Evolutionary conservation across 2,888 invertebrate species (phyloP), one percentile per base, ranked within the genome.

Genomic region (Elegia similella): DNA sequence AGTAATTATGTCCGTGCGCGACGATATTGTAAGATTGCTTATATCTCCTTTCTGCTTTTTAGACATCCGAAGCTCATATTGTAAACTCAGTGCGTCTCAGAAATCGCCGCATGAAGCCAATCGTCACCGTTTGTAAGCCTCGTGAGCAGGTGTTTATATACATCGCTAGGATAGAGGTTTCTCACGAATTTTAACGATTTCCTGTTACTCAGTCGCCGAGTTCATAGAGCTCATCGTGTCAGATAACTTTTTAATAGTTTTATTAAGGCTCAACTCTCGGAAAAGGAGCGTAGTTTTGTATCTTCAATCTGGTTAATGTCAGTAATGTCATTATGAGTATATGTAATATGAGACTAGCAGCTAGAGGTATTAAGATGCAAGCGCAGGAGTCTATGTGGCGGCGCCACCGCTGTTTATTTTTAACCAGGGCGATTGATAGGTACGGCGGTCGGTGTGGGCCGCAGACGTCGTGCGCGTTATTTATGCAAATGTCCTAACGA

Each of bases 401-500:
- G 80, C 82, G 81, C 84, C 81, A 74, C 67, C 62, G 76, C 63
- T 70, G 76, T 80, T 83, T 88, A 86, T 90, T 85, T 88, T 86
- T 86, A 88, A 81, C 75, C 72, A 63, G 66, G 68, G 69, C 82
- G 85, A 88, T 88, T 87, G 89, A 86, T 87, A 84, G 88, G 84
- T 84, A 76, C 70, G 69, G 65, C 69, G 73, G 73, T 62, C 72
- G 73, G 84, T 81, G 85, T 80, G 80, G 82, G 82, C 77, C 66
- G 80, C 70, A 76, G 75, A 74, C 75, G 77, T 77, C 71, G 75
- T 72, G 75, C 80, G 81, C 76, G 81, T 85, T 88, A 87, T 88
- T 88, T 88, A 90, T 90, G 90, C 87, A 89, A 90, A 90, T 88
- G 83, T 76, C 80, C 84, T 90, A 91, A 91, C 88, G 88, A 90